Evolutionary conservation across 53 echinoderm and acorn worm genomes (phyloP), one percentile per base, ranked within the genome.

Genomic region (Holothuria leucospilota): DNA sequence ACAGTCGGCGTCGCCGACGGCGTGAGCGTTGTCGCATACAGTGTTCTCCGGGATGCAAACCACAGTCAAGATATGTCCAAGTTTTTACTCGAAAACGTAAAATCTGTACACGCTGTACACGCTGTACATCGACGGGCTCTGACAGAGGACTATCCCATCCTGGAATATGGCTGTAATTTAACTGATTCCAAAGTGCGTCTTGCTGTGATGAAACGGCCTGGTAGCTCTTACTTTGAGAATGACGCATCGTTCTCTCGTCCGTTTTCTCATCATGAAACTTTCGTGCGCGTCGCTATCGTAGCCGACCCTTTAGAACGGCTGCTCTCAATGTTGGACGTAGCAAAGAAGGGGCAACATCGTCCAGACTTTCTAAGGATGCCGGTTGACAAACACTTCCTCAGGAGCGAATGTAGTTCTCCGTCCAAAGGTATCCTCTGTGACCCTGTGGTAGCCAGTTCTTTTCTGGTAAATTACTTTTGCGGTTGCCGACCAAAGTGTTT

Each of bases 401-500:
- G 15, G 49, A 25, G 51, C 28, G 51, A 59, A n/a, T 78, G 78
- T 16, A 30, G 20, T 15, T 49, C 59, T n/a, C 72, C 72, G 20
- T 6, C 59, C 6, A 58, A 26, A 59, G 46, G 46, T 42, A 7
- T 78, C 20, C 29, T 78, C 4, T 78, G 78, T 59, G 29, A 29
- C 29, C 59, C 58, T n/a, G 25, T 26, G 8, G 78, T 78, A 78
- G 29, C 29, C 29, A 59, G 40, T 78, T 78, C 78, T 13, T 78
- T 78, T n/a, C 28, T 80, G 14, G 80, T 80, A 21, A 62, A 59
- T 61, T 80, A 80, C 59, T 80, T 80, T 80, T 80, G 80, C 29
- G 80, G 80, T 13, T 80, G 80, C 34, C 58, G 29, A 80, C 59
- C 38, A 18, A 80, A 21, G 24, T 80, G 80, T 60, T 80, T 80